Conservation (phyloP, 2,888 invertebrate species). For the Temnothorax rugatulus region DNA sequence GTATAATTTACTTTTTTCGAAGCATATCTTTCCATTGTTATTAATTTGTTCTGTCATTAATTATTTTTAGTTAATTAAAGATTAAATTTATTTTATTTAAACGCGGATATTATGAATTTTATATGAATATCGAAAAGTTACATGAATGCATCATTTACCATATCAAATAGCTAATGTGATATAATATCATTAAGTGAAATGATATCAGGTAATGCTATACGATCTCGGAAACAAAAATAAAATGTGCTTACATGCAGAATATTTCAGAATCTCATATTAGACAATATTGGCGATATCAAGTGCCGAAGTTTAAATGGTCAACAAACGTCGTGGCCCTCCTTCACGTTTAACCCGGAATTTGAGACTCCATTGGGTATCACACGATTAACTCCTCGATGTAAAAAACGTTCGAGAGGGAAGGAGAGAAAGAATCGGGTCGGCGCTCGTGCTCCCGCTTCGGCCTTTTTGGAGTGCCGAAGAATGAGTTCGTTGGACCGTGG, state of each 20-base stretch:
- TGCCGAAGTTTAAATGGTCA: not conserved
- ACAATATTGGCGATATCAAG: not conserved
- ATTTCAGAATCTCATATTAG: not conserved
- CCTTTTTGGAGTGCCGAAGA: conserved; percentile 53
- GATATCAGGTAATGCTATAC: not conserved
- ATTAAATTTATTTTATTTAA: conserved; percentile 28
- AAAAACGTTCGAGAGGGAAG: not conserved
- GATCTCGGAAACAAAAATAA: not conserved
- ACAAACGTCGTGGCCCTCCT: not conserved
- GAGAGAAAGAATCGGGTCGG: conserved; percentile 22
- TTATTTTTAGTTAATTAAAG: conserved; percentile 27
- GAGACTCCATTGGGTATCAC: conserved; percentile 11
- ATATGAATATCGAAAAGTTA: not conserved
- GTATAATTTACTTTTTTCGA: not conserved
- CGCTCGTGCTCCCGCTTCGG: conserved; percentile 37
- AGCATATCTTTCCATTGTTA: not conserved
- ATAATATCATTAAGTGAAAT: not conserved
- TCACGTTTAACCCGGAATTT: conserved; percentile 19
- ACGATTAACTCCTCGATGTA: conserved; percentile 38
- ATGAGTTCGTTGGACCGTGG: conserved; percentile 61
- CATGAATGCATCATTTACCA: not conserved
- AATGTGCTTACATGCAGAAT: not conserved
- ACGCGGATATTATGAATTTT: conserved; percentile 13
- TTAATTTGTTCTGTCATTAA: not conserved
- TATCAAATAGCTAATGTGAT: not conserved